phyloP scores from a whole-genome alignment of 1,140 invertebrate genomes.

The Cotesia chilonis region DNA sequence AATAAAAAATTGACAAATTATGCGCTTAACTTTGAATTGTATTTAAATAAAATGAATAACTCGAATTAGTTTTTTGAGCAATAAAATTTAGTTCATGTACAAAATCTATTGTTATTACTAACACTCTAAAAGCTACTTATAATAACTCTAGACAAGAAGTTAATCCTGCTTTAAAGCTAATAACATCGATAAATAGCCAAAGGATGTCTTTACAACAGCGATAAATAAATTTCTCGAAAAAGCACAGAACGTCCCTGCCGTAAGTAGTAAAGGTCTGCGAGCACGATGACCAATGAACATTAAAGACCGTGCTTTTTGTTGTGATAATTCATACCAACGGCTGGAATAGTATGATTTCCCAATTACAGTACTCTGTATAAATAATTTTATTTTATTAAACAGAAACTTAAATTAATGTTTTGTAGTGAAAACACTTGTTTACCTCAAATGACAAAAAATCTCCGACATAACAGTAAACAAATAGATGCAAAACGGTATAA shows the following conservation, averaged over 20 bases:
- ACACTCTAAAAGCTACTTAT: not conserved
- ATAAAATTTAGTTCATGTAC: too few relatives aligned
- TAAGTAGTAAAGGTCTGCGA: constrained; percentile 46
- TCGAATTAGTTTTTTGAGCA: too few relatives aligned
- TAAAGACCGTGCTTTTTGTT: constrained; percentile 39
- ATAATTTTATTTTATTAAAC: not conserved
- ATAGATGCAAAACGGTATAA: constrained; percentile 37
- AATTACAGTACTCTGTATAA: constrained; percentile 46
- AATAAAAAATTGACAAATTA: too few relatives aligned
- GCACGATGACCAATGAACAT: constrained; percentile 48
- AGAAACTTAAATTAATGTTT: constrained; percentile 17
- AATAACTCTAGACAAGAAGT: constrained; percentile 23
- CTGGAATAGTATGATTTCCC: constrained; percentile 47
- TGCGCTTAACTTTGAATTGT: too few relatives aligned
- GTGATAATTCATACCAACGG: constrained; percentile 48
- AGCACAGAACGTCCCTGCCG: constrained; percentile 49
- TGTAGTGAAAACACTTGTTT: constrained; percentile 33
- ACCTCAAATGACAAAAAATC: constrained; percentile 34
- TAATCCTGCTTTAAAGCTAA: too few relatives aligned
- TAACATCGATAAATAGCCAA: constrained; percentile 45
- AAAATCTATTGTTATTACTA: too few relatives aligned
- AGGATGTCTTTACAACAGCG: constrained; percentile 45
- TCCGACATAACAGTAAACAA: constrained; percentile 36
- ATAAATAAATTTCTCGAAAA: constrained; percentile 45
- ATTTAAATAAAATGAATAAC: too few relatives aligned